Conservation (phyloP, 2,113 vertebrate species). For the Orientallactaga bullata region DNA sequence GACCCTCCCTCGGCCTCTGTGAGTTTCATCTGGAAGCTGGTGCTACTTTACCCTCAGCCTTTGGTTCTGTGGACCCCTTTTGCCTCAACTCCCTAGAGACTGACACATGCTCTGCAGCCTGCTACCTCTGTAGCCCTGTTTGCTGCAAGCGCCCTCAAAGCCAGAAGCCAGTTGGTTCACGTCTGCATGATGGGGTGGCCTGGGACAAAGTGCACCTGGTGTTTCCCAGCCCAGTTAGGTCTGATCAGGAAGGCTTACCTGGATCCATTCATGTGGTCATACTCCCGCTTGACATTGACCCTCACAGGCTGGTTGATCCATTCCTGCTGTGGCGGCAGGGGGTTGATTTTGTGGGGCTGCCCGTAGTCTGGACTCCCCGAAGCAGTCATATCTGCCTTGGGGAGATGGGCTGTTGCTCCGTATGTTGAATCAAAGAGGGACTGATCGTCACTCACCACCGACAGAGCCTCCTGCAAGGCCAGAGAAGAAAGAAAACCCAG, state of each 20-base stretch:
- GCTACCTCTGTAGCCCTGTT: background rate
- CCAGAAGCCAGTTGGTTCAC: background rate
- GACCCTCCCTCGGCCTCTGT: background rate
- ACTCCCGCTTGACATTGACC: conserved; percentile 97
- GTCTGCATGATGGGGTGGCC: background rate
- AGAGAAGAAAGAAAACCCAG: conserved; percentile 45
- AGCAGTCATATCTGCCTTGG: conserved; percentile 99
- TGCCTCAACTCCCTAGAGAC: background rate
- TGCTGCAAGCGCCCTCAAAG: background rate
- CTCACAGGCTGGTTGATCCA: conserved; percentile 97
- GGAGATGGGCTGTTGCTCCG: conserved; percentile 94
- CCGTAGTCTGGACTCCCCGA: conserved; percentile 98
- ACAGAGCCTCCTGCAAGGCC: conserved; percentile 95
- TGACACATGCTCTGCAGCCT: background rate
- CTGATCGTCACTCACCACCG: conserved; percentile 99
- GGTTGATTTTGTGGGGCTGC: conserved; percentile 98
- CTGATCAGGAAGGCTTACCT: conserved; percentile 88
- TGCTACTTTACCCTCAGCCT: background rate
- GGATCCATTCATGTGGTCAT: conserved; percentile 99
- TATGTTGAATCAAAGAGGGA: conserved; percentile 98
- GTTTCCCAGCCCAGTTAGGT: background rate
- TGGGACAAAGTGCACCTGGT: accelerated
- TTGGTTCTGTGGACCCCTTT: background rate
- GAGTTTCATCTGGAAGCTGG: too few species aligned
- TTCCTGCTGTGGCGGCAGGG: conserved; percentile 96